These are phyloP conservation scores for Musca vetustissima DNA, from an alignment of 1,140 invertebrate species.

Conservation along the genomic window DNA sequence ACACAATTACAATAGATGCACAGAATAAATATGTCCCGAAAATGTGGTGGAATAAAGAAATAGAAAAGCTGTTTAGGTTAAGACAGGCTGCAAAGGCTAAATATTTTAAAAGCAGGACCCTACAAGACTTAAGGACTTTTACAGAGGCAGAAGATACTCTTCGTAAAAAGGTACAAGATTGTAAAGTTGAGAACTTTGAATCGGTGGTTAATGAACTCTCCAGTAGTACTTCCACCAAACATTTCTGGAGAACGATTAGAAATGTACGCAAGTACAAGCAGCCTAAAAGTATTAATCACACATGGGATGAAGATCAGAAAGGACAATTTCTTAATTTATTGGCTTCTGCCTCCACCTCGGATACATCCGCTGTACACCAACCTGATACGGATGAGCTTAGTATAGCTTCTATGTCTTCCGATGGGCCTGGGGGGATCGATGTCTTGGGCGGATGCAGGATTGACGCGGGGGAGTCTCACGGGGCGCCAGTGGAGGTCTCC, in stretches of 20 bases:
- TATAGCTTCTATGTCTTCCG: no score
- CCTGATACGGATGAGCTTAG: background rate
- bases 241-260: background rate
- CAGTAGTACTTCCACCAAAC: background rate
- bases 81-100: background rate
- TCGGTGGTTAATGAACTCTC: background rate
- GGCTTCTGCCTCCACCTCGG: background rate
- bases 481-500: no score
- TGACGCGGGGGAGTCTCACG: no score
- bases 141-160: background rate
- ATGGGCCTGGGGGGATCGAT: no score
- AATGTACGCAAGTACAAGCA: background rate
- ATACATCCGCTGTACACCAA: background rate
- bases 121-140: background rate
- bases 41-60: background rate
- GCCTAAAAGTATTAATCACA: background rate
- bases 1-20: background rate
- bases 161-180: background rate
- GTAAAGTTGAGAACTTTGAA: background rate
- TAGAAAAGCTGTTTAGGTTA: background rate
- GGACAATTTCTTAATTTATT: background rate
- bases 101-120: background rate
- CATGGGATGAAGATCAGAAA: background rate
- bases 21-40: slow-evolving; percentile 10
- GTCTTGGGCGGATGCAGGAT: no score